Conservation (phyloP, 1,140 invertebrate genomes). For the Alviniconcha marisindica region DNA sequence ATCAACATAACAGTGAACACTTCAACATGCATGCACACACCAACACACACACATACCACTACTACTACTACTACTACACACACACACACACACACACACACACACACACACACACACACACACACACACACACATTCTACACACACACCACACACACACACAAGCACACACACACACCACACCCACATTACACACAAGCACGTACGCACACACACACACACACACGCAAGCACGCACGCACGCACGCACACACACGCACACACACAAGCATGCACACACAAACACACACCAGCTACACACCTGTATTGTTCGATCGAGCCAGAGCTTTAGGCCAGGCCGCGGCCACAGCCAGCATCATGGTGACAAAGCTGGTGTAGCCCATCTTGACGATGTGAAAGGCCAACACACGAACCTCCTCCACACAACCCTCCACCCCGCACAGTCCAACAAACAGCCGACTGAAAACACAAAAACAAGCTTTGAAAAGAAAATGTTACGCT, state of each 20-base stretch:
- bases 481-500: too few species aligned
- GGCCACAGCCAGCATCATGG: slow-evolving; percentile 14
- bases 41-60: neutral
- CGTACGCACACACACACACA: too few species aligned
- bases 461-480: too few species aligned
- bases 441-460: slow-evolving; percentile 34
- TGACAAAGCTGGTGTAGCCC: neutral
- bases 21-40: too few species aligned
- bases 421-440: slow-evolving; percentile 6
- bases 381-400: neutral
- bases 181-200: too few species aligned
- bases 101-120: neutral
- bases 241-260: too few species aligned
- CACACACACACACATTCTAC: neutral
- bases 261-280: too few species aligned
- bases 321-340: slow-evolving; percentile 26
- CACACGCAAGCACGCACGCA: too few species aligned
- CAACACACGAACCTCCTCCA: slow-evolving; percentile 23
- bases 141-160: too few species aligned
- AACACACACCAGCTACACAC: slow-evolving; percentile 1
- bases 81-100: slow-evolving; percentile 8
- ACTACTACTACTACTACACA: too few species aligned
- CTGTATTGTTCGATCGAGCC: neutral
- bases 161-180: too few species aligned
- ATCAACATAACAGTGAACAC: too few species aligned